These are phyloP conservation scores for Cavia porcellus DNA, from an alignment of 2,113 vertebrate species.

Conservation along the genomic window DNA sequence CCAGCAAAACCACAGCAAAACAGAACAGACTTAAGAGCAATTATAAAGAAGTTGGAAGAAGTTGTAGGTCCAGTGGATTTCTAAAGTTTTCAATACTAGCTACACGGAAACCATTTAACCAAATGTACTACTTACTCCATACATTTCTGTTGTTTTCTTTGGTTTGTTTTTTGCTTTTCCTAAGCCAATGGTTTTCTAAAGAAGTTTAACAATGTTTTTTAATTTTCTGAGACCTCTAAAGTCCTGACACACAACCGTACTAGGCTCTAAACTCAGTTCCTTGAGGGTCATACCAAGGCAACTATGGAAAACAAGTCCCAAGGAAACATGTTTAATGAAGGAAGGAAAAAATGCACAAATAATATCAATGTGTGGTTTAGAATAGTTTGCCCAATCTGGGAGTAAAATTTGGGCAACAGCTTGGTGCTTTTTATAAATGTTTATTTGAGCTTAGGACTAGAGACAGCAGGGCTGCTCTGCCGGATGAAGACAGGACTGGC, in stretches of 20 bases:
- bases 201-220: background rate
- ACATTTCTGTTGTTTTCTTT: background rate
- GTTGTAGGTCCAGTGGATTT: background rate
- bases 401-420: conserved; percentile 42
- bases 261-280: background rate
- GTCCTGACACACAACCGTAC: background rate
- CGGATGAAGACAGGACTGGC: background rate
- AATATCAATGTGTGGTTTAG: background rate
- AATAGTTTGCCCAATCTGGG: background rate
- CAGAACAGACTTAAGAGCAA: background rate
- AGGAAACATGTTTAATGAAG: background rate
- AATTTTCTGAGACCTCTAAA: background rate
- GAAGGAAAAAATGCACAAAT: background rate
- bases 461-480: background rate
- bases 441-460: conserved; percentile 6
- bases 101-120: conserved; percentile 16
- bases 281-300: background rate
- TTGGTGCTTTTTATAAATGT: background rate
- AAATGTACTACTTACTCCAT: background rate
- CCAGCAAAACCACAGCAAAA: background rate
- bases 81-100: background rate
- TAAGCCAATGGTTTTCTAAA: background rate
- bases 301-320: background rate
- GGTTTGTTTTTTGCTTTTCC: background rate
- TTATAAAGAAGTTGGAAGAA: background rate